These are phyloP conservation scores for Pelmatolapia mariae DNA, from an alignment of 2,113 vertebrate species.

Conservation along the genomic window DNA sequence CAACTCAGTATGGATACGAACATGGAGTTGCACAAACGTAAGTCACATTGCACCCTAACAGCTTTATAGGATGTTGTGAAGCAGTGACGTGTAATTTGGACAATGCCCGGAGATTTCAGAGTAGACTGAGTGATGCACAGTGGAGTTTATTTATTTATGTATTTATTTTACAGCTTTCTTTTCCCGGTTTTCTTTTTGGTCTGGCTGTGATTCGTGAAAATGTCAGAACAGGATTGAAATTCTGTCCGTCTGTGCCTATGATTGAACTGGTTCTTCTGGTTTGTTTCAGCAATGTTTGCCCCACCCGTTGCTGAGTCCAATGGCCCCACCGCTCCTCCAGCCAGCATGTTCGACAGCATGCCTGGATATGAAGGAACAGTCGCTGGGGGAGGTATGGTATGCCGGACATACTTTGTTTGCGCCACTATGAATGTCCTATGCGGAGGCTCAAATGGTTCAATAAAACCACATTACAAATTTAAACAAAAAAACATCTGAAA, in stretches of 20 bases:
- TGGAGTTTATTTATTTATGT: neutral
- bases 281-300: slow-evolving; percentile 56
- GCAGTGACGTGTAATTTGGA: neutral
- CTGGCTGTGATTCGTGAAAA: neutral
- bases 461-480: neutral
- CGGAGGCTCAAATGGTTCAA: neutral
- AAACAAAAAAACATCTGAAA: neutral
- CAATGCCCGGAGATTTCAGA: neutral
- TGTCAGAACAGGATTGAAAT: neutral
- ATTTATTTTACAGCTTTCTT: neutral
- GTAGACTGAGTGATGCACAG: neutral
- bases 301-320: neutral
- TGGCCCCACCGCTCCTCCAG: slow-evolving; percentile 59
- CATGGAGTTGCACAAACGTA: neutral
- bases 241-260: neutral
- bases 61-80: neutral
- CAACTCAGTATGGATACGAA: neutral
- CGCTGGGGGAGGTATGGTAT: slow-evolving; percentile 51
- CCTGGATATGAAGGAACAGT: slow-evolving; percentile 69
- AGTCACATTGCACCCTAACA: neutral
- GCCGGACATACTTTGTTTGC: neutral
- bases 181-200: neutral
- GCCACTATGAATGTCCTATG: neutral
- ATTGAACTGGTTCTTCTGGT: slow-evolving; percentile 50
- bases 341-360: slow-evolving; percentile 59